phyloP scores from a whole-genome alignment of 2,113 vertebrate genomes.

The Xenotilapia leptura region DNA sequence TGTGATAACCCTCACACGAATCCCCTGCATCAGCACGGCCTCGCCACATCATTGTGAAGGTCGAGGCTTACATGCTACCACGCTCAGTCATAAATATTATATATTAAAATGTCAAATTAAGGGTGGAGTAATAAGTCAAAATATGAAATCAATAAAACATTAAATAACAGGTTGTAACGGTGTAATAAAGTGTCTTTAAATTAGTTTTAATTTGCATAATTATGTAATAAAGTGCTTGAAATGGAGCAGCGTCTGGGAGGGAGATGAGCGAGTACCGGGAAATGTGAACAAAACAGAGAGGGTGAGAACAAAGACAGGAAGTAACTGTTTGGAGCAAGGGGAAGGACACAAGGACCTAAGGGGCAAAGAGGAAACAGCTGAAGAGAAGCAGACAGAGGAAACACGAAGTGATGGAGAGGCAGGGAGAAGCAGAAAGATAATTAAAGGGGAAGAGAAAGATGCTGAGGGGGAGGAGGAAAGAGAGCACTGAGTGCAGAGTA shows the following conservation, averaged over 20 bases:
- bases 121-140: not conserved
- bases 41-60: rapidly evolving
- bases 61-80: rapidly evolving
- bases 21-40: not conserved
- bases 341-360: not conserved
- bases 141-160: not conserved
- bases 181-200: not conserved
- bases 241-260: not conserved
- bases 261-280: not conserved
- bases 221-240: not conserved
- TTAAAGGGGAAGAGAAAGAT: not conserved
- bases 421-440: not conserved
- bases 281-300: not conserved
- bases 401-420: not conserved
- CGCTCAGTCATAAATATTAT: not conserved
- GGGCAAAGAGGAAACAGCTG: not conserved
- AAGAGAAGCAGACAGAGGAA: not conserved
- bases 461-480: not conserved
- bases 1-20: not conserved
- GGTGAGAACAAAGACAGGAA: not conserved
- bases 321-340: not conserved
- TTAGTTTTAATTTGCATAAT: not conserved
- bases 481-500: not conserved
- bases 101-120: not conserved
- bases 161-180: not conserved